Conservation (phyloP, 2,888 invertebrate genomes). For the Eubasilissa splendida region DNA sequence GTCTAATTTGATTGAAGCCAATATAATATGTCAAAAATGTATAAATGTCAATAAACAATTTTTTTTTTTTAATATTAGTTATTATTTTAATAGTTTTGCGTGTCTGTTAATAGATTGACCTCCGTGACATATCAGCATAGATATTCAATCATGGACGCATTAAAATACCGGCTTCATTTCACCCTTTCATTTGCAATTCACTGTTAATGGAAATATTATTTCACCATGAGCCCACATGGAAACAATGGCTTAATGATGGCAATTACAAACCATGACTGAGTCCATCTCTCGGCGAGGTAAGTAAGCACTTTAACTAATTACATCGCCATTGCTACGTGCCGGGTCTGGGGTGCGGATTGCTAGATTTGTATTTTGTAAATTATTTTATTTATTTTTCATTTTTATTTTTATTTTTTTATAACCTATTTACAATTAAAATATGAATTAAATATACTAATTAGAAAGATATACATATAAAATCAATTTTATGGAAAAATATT, state of each 20-base stretch:
- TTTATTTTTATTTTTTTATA: no score
- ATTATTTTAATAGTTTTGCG: neutral
- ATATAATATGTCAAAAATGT: no score
- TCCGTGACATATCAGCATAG: constrained; percentile 5
- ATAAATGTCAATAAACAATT: no score
- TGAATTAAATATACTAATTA: no score
- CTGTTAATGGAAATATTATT: constrained; percentile 16
- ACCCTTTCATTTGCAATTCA: constrained; percentile 47
- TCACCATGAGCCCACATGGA: constrained; percentile 33
- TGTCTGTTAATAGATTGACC: neutral
- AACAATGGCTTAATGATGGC: constrained; percentile 51
- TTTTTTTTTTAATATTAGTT: no score
- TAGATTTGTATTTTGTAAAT: no score
- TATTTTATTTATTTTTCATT: no score
- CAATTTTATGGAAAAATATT: neutral
- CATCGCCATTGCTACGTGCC: constrained; percentile 12
- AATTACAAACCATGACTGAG: constrained; percentile 53
- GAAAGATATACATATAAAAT: no score
- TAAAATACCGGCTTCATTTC: constrained; percentile 38
- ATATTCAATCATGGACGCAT: constrained; percentile 32
- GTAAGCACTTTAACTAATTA: constrained; percentile 41
- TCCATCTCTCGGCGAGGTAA: constrained; percentile 39
- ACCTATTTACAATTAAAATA: no score
- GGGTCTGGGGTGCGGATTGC: neutral
- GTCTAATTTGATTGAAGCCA: no score